Conservation (phyloP, 2,888 invertebrate genomes). For the Melolontha melolontha region DNA sequence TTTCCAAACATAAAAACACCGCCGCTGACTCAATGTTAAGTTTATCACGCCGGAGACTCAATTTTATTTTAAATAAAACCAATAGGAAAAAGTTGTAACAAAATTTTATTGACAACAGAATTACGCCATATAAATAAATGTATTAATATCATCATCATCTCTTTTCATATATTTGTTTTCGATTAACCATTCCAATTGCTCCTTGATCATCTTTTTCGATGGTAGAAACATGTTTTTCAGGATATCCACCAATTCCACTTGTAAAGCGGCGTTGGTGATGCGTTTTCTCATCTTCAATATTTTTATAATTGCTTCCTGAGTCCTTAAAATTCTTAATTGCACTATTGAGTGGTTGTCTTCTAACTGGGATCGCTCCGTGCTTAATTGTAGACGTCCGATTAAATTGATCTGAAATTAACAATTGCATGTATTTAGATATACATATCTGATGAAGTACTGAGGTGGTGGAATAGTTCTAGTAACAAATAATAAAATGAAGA, state of each 20-base stretch:
- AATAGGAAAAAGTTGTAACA: slow-evolving; percentile 42
- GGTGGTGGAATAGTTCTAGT: no score
- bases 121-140: slow-evolving; percentile 97
- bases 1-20: no score
- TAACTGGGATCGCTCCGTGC: slow-evolving; percentile 92
- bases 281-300: slow-evolving; percentile 98
- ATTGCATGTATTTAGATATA: no score
- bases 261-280: slow-evolving; percentile 93
- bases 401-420: slow-evolving; percentile 78
- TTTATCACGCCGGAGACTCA: no score
- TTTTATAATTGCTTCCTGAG: slow-evolving; percentile 98
- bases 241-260: slow-evolving; percentile 97
- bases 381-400: slow-evolving; percentile 94
- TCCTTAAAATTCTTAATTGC: slow-evolving; percentile 92
- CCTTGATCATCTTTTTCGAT: slow-evolving; percentile 99
- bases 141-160: slow-evolving; percentile 97
- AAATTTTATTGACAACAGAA: slow-evolving; percentile 46
- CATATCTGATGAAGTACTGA: no score
- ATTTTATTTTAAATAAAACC: neutral
- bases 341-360: slow-evolving; percentile 99
- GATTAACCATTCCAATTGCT: slow-evolving; percentile 99
- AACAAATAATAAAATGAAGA: no score
- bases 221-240: slow-evolving; percentile 99
- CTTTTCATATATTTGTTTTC: slow-evolving; percentile 98
- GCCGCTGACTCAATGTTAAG: no score